These are phyloP conservation scores for Lontra canadensis DNA, from an alignment of 2,113 vertebrate species.

Conservation along the genomic window DNA sequence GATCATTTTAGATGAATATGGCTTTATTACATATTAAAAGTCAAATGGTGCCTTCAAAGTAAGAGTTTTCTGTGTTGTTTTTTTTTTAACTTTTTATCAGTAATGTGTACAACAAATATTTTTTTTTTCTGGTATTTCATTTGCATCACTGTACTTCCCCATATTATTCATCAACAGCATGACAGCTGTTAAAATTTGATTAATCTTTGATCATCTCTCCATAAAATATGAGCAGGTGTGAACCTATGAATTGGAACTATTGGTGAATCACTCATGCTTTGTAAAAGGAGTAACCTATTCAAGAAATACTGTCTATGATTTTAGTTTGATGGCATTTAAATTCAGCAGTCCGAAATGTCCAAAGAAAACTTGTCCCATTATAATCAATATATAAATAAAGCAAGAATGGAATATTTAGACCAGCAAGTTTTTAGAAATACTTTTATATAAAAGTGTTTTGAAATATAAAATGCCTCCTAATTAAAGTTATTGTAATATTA, in stretches of 20 bases:
- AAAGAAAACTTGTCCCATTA: background rate
- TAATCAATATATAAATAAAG: background rate
- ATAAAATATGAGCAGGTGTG: constrained; percentile 53
- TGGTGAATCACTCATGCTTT: constrained; percentile 14
- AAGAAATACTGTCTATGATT: background rate
- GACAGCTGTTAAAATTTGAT: constrained; percentile 46
- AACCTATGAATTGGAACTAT: background rate
- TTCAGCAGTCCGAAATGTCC: background rate
- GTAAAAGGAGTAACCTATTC: background rate
- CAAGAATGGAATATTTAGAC: background rate
- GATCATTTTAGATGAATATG: background rate
- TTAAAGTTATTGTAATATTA: background rate
- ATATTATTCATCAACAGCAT: background rate
- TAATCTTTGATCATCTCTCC: constrained; percentile 15
- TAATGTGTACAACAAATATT: background rate
- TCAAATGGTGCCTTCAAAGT: background rate
- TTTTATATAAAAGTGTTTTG: background rate
- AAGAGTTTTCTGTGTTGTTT: background rate
- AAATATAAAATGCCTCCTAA: background rate
- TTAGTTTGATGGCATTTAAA: background rate
- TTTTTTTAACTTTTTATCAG: background rate
- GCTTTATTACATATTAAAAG: background rate
- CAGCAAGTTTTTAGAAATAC: background rate
- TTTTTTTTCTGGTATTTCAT: background rate
- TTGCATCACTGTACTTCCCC: background rate